phyloP scores from a whole-genome alignment of 2,113 vertebrate species.

The human region GRCh38 chr2:119370001-119370500 shows the following conservation, averaged over 20 bases:
- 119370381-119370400: neutral
- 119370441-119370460: neutral
- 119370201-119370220: neutral
- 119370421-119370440: neutral
- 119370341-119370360: neutral
- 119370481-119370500: neutral
- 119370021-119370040: neutral
- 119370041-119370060: neutral
- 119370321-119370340: neutral
- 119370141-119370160: neutral
- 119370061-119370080: neutral
- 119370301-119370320: neutral
- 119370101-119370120: neutral
- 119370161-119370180: neutral
- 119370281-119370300: neutral
- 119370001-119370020: neutral
- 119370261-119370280: neutral
- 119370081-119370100: accelerated
- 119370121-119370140: neutral
- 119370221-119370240: neutral
- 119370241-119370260: neutral
- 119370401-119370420: neutral
- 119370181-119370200: neutral
- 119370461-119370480: neutral
- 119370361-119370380: neutral